A percentile compares a stretch with the other conserved stretches of the same genome.
Conservation (phyloP, 2,888 invertebrate species). For the Scotopteryx bipunctaria region DNA sequence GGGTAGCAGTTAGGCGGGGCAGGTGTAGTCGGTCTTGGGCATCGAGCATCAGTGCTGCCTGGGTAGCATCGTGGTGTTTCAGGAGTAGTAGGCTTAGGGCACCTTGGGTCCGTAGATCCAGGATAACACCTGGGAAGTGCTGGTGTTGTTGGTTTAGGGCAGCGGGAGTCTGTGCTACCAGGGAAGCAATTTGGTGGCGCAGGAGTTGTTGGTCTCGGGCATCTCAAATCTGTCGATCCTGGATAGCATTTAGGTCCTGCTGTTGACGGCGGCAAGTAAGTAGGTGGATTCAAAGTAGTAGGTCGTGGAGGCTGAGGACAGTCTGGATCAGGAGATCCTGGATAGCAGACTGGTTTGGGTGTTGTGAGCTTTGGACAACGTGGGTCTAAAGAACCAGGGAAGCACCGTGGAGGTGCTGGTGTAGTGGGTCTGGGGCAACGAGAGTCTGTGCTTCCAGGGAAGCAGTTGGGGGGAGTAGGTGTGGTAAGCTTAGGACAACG, state of each 20-base stretch:
- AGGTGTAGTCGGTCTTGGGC: constrained; percentile 51
- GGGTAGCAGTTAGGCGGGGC: constrained; percentile 55
- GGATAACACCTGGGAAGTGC: constrained; percentile 46
- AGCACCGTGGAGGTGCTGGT: constrained; percentile 41
- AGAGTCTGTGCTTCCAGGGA: constrained; percentile 50
- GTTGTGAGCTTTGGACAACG: constrained; percentile 50
- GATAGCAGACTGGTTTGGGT: constrained; percentile 43
- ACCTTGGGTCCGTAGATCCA: constrained; percentile 45
- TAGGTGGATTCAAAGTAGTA: constrained; percentile 36
- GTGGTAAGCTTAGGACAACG: constrained; percentile 38
- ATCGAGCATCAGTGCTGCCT: constrained; percentile 42
- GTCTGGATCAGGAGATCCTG: constrained; percentile 41
- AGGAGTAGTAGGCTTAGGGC: constrained; percentile 47
- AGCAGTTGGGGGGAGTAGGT: constrained; percentile 43
- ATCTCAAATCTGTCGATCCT: constrained; percentile 41
- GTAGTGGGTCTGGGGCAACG: constrained; percentile 45
- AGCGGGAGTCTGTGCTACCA: constrained; percentile 46
- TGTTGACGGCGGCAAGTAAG: constrained; percentile 33
- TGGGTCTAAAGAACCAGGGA: constrained; percentile 38
- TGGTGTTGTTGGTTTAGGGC: constrained; percentile 45
- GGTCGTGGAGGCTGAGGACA: constrained; percentile 52
- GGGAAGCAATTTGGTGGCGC: constrained; percentile 46
- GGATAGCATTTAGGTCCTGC: constrained; percentile 43
- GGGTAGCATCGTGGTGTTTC: constrained; percentile 42
- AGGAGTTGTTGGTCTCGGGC: constrained; percentile 50